Conservation (phyloP, 2,888 invertebrate genomes). For the Caenorhabditis macrosperma region DNA sequence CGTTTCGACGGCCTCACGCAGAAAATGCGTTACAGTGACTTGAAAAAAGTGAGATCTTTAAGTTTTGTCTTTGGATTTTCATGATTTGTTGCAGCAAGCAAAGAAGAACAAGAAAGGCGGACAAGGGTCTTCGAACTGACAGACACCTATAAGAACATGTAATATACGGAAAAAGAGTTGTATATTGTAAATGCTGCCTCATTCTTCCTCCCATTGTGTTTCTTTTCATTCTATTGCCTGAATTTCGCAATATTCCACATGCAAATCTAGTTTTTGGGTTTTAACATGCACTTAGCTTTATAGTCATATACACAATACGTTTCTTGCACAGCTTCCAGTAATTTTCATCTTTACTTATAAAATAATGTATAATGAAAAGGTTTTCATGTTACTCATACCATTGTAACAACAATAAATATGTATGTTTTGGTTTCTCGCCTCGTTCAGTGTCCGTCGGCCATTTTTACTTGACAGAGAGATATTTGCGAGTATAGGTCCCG, state of each 20-base stretch:
- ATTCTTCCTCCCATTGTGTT: neutral
- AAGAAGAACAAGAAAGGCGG: constrained; percentile 48
- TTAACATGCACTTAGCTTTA: constrained; percentile 45
- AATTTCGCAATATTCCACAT: constrained; percentile 17
- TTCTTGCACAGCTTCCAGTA: neutral
- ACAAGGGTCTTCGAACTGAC: constrained; percentile 40
- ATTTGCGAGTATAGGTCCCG: constrained; percentile 39
- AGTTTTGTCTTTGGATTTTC: too few relatives aligned
- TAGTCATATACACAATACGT: constrained; percentile 20
- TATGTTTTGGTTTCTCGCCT: constrained; percentile 14
- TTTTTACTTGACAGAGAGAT: constrained; percentile 48
- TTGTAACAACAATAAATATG: constrained; percentile 37
- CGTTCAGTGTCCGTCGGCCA: neutral
- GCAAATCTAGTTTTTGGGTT: constrained; percentile 18
- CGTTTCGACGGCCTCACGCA: constrained; percentile 94
- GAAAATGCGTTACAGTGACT: constrained; percentile 65
- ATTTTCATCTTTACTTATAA: constrained; percentile 1
- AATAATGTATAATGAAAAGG: too few relatives aligned
- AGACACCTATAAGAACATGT: constrained; percentile 13
- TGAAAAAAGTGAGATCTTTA: constrained; percentile 62
- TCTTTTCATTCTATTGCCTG: constrained; percentile 6
- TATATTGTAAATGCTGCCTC: constrained; percentile 43
- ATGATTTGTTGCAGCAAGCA: constrained; percentile 58
- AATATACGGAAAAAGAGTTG: constrained; percentile 17
- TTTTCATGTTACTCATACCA: too few relatives aligned